Conservation (phyloP, 2,113 vertebrate genomes). For the Dasypus novemcinctus region DNA sequence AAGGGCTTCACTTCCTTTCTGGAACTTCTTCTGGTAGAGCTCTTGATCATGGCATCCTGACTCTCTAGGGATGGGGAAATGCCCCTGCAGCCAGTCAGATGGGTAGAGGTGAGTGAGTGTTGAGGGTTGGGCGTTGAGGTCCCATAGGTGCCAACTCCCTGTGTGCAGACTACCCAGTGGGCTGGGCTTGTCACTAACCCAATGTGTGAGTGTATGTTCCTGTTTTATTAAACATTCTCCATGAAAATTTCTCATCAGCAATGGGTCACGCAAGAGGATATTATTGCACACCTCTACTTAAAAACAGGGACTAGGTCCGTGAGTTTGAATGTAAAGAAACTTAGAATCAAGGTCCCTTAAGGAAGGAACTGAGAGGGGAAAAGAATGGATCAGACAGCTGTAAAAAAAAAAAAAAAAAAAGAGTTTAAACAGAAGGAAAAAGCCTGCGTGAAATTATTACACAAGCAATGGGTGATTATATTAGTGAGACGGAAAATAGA, state of each 20-base stretch:
- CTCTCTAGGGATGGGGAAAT: background rate
- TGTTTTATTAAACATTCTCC: background rate
- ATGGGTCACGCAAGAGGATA: background rate
- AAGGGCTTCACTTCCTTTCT: background rate
- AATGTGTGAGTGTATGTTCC: rapidly evolving
- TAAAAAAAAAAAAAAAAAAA: background rate
- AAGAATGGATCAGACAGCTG: background rate
- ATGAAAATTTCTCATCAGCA: background rate
- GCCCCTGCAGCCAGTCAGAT: background rate
- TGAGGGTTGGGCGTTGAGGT: background rate
- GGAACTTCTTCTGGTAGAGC: background rate
- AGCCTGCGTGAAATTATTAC: background rate
- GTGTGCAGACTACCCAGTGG: background rate
- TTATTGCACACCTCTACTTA: background rate
- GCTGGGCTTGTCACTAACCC: background rate
- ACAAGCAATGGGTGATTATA: background rate
- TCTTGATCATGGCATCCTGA: background rate
- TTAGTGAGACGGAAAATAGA: background rate
- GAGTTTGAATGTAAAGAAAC: slow-evolving; percentile 3
- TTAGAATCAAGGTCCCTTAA: background rate
- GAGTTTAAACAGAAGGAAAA: background rate
- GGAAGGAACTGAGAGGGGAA: background rate
- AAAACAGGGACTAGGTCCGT: background rate
- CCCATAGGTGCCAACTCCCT: background rate
- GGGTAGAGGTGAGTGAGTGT: background rate